Conservation (phyloP, 2,797 vertebrate genomes). For the Bradypodion ventrale region DNA sequence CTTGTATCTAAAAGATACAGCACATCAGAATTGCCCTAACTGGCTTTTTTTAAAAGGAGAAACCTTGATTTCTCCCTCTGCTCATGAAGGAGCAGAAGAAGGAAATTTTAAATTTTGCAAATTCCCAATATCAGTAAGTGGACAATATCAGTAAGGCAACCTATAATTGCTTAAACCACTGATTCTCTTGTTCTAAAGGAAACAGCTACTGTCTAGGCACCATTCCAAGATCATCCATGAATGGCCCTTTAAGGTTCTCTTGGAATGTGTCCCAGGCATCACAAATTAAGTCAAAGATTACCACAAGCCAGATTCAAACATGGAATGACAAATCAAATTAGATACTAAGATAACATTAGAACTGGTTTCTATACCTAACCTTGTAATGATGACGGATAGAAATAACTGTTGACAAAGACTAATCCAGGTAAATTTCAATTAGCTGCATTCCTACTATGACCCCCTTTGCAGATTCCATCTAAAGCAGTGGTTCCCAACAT, state of each 20-base stretch:
- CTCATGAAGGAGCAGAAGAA: no score
- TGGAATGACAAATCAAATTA: neutral
- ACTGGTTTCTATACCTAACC: neutral
- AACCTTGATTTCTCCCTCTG: no score
- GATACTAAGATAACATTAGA: neutral
- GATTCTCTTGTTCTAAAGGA: neutral
- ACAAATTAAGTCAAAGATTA: neutral
- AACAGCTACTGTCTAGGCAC: neutral
- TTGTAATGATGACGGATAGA: conserved; percentile 15
- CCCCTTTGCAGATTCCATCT: conserved; percentile 34
- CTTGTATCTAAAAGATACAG: no score
- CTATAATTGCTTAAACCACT: neutral
- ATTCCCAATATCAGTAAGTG: neutral
- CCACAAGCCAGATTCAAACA: neutral
- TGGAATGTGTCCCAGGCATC: conserved; percentile 15
- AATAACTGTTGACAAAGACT: conserved; percentile 22
- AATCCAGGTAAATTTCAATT: conserved; percentile 34
- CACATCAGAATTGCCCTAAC: no score
- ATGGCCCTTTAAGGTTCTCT: conserved; percentile 13
- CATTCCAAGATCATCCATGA: neutral
- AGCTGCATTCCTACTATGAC: conserved; percentile 28
- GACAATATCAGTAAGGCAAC: no score
- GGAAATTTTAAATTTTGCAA: neutral
- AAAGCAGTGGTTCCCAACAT: no score
- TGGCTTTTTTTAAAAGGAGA: no score